Conservation (phyloP, 2,888 invertebrate genomes). For the Lissocephala sabroskyi region DNA sequence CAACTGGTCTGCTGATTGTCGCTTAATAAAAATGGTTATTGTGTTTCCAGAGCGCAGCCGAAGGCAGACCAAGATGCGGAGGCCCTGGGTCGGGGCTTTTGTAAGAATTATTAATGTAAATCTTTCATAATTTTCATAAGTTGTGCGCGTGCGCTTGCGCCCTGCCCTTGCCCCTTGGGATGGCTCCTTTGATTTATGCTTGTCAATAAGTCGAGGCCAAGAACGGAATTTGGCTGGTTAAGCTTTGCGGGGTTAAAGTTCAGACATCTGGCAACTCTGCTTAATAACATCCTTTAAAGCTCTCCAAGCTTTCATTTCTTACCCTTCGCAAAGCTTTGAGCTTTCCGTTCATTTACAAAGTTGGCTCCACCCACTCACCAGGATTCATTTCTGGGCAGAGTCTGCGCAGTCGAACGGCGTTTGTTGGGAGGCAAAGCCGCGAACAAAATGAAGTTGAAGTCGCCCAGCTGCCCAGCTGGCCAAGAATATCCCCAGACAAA, state of each 20-base stretch:
- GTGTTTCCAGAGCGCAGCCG: slow-evolving; percentile 35
- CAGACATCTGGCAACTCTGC: too few relatives aligned
- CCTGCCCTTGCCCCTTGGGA: background rate
- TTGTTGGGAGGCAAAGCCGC: slow-evolving; percentile 3
- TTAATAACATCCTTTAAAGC: too few relatives aligned
- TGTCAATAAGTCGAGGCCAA: background rate
- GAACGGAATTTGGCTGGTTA: too few relatives aligned
- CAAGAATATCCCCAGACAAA: slow-evolving; percentile 6
- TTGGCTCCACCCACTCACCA: slow-evolving; percentile 58
- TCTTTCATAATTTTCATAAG: slow-evolving; percentile 67
- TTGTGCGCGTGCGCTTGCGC: slow-evolving; percentile 58
- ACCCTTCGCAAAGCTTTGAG: too few relatives aligned
- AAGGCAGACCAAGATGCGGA: slow-evolving; percentile 31
- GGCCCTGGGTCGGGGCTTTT: slow-evolving; percentile 53
- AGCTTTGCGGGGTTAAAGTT: too few relatives aligned
- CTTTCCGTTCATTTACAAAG: too few relatives aligned
- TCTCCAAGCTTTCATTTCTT: too few relatives aligned
- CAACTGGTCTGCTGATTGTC: slow-evolving; percentile 55
- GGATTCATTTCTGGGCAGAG: slow-evolving; percentile 34
- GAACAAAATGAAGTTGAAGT: slow-evolving; percentile 56
- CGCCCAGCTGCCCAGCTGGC: slow-evolving; percentile 11
- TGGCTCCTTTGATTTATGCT: slow-evolving; percentile 31
- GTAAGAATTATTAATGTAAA: slow-evolving; percentile 68
- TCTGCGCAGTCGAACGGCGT: slow-evolving; percentile 54
- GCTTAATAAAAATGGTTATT: slow-evolving; percentile 66